Evolutionary conservation across 2,113 vertebrate genomes (phyloP).

Genomic region (Otus sunia): DNA sequence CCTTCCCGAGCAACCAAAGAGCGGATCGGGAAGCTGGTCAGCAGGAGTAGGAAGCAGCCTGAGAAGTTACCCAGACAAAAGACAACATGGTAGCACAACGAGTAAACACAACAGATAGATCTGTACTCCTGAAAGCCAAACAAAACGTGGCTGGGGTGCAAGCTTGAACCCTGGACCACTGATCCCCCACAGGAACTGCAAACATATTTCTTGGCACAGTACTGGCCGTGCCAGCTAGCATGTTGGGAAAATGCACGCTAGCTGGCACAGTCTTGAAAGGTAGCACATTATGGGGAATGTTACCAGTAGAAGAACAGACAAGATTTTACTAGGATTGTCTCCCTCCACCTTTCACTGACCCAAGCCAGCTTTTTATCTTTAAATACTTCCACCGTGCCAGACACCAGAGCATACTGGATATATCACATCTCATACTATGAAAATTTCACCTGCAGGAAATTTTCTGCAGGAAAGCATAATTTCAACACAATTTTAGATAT

Average conservation of each 20-base stretch:
- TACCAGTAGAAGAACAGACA: not conserved
- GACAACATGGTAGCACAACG: rapidly evolving
- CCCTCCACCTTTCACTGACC: not conserved
- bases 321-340: not conserved
- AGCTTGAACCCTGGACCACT: not conserved
- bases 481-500: not conserved
- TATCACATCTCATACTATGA: not conserved
- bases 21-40: not conserved
- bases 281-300: rapidly evolving
- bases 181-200: not conserved
- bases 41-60: not conserved
- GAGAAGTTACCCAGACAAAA: not conserved
- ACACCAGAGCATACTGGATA: rapidly evolving
- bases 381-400: not conserved
- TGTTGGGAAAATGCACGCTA: rapidly evolving
- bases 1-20: not conserved
- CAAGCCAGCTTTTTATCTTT: not conserved
- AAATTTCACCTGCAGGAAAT: not conserved
- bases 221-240: not conserved
- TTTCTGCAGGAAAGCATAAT: not conserved
- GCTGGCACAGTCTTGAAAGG: not conserved
- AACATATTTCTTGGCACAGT: not conserved
- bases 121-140: not conserved
- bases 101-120: not conserved
- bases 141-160: not conserved